Percentiles rank a stretch among this genome's conserved stretches.
Conservation (phyloP, 1,140 invertebrate species). For the Mylabris phalerata region DNA sequence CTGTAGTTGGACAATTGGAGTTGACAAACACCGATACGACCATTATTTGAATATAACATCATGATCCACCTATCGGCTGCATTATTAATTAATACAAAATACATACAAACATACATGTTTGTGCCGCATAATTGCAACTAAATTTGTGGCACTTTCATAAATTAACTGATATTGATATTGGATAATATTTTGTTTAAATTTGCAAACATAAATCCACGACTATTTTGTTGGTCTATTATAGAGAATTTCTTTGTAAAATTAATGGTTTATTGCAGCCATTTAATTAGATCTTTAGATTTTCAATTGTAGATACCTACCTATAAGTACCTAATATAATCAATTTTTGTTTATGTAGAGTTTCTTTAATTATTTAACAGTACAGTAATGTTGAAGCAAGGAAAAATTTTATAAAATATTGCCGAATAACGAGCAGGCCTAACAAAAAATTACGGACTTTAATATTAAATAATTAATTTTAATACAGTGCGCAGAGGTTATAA, state of each 20-base stretch:
- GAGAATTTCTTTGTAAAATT: slow-evolving; percentile 22
- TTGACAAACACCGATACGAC: slow-evolving; percentile 34
- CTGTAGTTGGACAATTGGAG: slow-evolving; percentile 30
- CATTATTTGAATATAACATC: slow-evolving; percentile 37
- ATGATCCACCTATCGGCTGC: slow-evolving; percentile 35
- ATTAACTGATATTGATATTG: slow-evolving; percentile 39
- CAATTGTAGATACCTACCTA: too few species aligned
- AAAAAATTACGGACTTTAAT: slow-evolving; percentile 38
- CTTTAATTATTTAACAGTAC: too few species aligned
- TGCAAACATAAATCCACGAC: slow-evolving; percentile 31
- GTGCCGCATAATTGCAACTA: slow-evolving; percentile 36
- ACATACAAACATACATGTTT: slow-evolving; percentile 34
- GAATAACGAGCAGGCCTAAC: slow-evolving; percentile 27
- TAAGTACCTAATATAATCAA: too few species aligned
- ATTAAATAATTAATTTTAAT: slow-evolving; percentile 43
- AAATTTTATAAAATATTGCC: slow-evolving; percentile 35
- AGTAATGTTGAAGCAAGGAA: slow-evolving; percentile 1
- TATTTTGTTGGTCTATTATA: slow-evolving; percentile 12
- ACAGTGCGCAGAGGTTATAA: slow-evolving; percentile 37
- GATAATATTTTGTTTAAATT: slow-evolving; percentile 39
- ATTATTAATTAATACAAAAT: slow-evolving; percentile 40
- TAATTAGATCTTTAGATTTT: too few species aligned
- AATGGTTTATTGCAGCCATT: neutral
- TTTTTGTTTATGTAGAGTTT: too few species aligned
- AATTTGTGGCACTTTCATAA: slow-evolving; percentile 40